These are phyloP conservation scores for Elmis aenea DNA, from an alignment of 2,888 invertebrate genomes.

Conservation along the genomic window DNA sequence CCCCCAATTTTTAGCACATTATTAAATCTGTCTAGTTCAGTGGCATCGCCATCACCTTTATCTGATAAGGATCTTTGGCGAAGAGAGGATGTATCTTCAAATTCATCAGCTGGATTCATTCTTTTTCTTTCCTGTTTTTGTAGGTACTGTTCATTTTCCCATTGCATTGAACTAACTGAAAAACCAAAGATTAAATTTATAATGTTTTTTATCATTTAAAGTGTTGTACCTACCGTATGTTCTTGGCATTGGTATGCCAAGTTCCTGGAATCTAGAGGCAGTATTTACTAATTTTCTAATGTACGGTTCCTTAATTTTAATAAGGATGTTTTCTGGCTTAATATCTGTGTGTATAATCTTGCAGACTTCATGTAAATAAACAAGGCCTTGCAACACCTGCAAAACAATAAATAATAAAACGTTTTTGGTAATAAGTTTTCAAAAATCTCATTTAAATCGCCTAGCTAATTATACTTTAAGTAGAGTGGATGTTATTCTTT, in stretches of 20 bases:
- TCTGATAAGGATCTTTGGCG: not conserved
- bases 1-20: not conserved
- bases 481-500: constrained; percentile 5
- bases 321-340: constrained; percentile 70
- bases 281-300: constrained; percentile 59
- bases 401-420: too few relatives aligned
- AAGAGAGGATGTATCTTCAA: too few relatives aligned
- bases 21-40: not conserved
- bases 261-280: constrained; percentile 60
- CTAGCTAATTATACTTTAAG: constrained; percentile 3
- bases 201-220: not conserved
- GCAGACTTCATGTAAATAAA: constrained; percentile 76
- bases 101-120: too few relatives aligned
- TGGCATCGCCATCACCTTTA: not conserved
- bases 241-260: constrained; percentile 60
- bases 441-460: too few relatives aligned
- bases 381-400: constrained; percentile 63
- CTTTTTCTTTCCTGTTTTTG: not conserved
- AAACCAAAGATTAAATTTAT: constrained; percentile 1
- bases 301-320: constrained; percentile 58
- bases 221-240: constrained; percentile 50
- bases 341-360: constrained; percentile 67
- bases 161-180: constrained; percentile 16
- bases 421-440: too few relatives aligned
- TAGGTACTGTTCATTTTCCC: constrained; percentile 4